Evolutionary conservation across 2,888 invertebrate species (phyloP).

Genomic region (Xestia c-nigrum): DNA sequence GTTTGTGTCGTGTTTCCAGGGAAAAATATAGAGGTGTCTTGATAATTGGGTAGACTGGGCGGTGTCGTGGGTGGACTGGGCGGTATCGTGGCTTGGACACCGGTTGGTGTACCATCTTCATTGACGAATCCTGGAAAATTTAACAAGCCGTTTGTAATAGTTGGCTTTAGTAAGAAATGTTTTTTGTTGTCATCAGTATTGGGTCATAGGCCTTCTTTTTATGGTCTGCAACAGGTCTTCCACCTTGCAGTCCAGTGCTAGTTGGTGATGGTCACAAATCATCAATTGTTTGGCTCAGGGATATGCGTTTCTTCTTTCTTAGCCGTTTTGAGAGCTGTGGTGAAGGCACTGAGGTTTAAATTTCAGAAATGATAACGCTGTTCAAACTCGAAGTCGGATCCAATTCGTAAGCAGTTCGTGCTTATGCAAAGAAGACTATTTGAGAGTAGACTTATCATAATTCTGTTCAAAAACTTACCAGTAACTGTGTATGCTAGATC

Average conservation of each 20-base stretch:
- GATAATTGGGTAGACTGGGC: neutral
- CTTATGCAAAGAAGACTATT: neutral
- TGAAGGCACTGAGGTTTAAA: neutral
- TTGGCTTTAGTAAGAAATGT: neutral
- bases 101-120: constrained; percentile 61
- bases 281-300: neutral
- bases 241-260: neutral
- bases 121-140: constrained; percentile 75
- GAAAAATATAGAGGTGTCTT: neutral
- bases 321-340: neutral
- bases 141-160: neutral
- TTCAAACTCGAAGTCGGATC: neutral
- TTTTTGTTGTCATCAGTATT: neutral
- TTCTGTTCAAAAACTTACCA: constrained; percentile 77
- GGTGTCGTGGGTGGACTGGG: too few relatives aligned
- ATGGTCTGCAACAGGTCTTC: neutral
- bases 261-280: neutral
- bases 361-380: neutral
- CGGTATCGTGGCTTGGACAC: neutral
- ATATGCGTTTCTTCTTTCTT: neutral
- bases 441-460: neutral
- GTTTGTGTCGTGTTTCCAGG: accelerated
- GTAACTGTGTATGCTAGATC: constrained; percentile 86
- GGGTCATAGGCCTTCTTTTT: neutral
- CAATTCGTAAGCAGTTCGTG: neutral